Evolutionary conservation across 2,888 invertebrate species (phyloP).

Genomic region (Lamellibrachia columna): DNA sequence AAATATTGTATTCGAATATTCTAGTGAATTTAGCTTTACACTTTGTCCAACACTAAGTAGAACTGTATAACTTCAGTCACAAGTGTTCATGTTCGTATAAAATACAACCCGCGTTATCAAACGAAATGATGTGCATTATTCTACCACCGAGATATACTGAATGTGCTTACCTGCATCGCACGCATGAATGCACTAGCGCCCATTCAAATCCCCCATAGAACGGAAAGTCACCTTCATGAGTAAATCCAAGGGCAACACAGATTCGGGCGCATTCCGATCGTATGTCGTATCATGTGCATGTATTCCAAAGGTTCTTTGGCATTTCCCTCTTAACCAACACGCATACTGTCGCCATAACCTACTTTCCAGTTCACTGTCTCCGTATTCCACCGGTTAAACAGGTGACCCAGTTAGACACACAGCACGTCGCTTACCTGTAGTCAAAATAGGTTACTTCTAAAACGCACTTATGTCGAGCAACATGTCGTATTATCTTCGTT

Average conservation of each 20-base stretch:
- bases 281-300: neutral
- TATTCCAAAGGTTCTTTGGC: neutral
- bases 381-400: too few relatives aligned
- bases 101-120: neutral
- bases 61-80: neutral
- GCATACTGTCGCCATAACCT: too few relatives aligned
- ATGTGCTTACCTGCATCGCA: neutral
- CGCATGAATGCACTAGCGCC: too few relatives aligned
- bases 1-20: neutral
- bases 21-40: neutral
- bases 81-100: neutral
- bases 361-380: too few relatives aligned
- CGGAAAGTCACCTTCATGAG: neutral
- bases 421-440: too few relatives aligned
- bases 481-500: neutral
- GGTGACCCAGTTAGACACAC: neutral
- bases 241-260: neutral
- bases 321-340: neutral
- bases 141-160: neutral
- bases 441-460: too few relatives aligned
- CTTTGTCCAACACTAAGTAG: neutral
- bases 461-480: neutral
- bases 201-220: neutral
- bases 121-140: neutral
- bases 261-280: too few relatives aligned